Conservation (phyloP, 2,888 invertebrate genomes). For the Archaeoteleia sp. region DNA sequence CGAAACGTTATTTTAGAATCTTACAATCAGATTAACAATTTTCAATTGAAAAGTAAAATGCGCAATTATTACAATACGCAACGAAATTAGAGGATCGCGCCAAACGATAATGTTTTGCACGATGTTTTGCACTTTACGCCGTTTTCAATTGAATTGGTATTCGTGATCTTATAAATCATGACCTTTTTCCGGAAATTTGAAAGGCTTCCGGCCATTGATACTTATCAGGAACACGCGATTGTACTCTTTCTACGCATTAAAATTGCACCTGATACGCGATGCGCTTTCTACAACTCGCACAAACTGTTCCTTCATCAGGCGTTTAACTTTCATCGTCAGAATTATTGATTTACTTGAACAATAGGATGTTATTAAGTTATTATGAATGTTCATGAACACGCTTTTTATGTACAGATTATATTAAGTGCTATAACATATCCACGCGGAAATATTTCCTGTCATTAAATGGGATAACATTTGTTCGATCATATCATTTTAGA, state of each 20-base stretch:
- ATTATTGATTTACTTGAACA: neutral
- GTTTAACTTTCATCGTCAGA: conserved; percentile 3
- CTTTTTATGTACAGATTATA: too few relatives aligned
- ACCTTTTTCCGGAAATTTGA: conserved; percentile 7
- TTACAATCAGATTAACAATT: too few relatives aligned
- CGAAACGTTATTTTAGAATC: too few relatives aligned
- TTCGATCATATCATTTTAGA: too few relatives aligned
- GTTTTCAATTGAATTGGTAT: neutral
- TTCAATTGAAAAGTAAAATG: too few relatives aligned
- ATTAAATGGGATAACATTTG: too few relatives aligned
- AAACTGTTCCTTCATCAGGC: neutral
- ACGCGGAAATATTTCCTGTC: too few relatives aligned
- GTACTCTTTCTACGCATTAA: conserved; percentile 6
- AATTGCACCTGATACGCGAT: conserved; percentile 1
- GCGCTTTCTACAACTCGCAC: conserved; percentile 9
- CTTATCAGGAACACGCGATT: conserved; percentile 4
- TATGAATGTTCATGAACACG: too few relatives aligned
- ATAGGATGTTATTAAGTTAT: too few relatives aligned
- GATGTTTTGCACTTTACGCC: neutral
- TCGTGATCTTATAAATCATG: conserved; percentile 6
- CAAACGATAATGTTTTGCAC: neutral
- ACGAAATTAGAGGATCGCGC: too few relatives aligned
- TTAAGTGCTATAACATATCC: too few relatives aligned
- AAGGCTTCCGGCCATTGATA: neutral
- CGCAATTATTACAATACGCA: too few relatives aligned